Percentiles rank a stretch among this genome's conserved stretches.
These are phyloP conservation scores for Eristalis arbustorum DNA, from an alignment of 2,888 invertebrate genomes.

Conservation along the genomic window DNA sequence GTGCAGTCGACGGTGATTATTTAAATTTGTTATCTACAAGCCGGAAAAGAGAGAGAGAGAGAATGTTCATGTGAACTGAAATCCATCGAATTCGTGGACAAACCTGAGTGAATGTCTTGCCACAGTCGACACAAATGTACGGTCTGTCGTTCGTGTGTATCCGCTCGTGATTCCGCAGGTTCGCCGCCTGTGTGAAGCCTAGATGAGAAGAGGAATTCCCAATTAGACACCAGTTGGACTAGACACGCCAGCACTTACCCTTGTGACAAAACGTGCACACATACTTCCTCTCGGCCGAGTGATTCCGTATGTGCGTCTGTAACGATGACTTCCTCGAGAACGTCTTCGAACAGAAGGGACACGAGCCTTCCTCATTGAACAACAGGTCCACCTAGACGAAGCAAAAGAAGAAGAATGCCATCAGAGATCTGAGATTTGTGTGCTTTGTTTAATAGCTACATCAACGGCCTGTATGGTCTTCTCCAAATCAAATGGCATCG, in stretches of 20 bases:
- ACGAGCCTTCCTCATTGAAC: conserved; percentile 80
- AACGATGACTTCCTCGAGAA: conserved; percentile 80
- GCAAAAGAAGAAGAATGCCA: conserved; percentile 1
- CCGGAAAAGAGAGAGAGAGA: not conserved
- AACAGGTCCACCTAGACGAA: conserved; percentile 78
- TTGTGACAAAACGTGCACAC: conserved; percentile 80
- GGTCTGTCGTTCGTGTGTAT: conserved; percentile 81
- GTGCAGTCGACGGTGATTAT: conserved; percentile 80
- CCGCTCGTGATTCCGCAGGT: conserved; percentile 80
- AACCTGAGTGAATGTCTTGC: conserved; percentile 80
- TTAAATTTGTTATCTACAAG: conserved; percentile 79
- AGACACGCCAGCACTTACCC: conserved; percentile 73
- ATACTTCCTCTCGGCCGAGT: conserved; percentile 80
- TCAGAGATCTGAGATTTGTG: not conserved
- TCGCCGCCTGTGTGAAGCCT: conserved; percentile 81
- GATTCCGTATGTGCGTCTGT: conserved; percentile 80
- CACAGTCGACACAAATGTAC: conserved; percentile 80
- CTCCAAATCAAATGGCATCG: conserved; percentile 77
- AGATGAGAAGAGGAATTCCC: not conserved
- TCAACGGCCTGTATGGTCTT: conserved; percentile 77
- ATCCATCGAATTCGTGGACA: not conserved
- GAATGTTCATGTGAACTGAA: too few species aligned
- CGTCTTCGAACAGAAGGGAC: conserved; percentile 80
- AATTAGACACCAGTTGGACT: not conserved
- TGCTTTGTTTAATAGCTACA: conserved; percentile 73